Evolutionary conservation across 64 coral and sea anemone species (phyloP).

Genomic region (Montipora sp.): DNA sequence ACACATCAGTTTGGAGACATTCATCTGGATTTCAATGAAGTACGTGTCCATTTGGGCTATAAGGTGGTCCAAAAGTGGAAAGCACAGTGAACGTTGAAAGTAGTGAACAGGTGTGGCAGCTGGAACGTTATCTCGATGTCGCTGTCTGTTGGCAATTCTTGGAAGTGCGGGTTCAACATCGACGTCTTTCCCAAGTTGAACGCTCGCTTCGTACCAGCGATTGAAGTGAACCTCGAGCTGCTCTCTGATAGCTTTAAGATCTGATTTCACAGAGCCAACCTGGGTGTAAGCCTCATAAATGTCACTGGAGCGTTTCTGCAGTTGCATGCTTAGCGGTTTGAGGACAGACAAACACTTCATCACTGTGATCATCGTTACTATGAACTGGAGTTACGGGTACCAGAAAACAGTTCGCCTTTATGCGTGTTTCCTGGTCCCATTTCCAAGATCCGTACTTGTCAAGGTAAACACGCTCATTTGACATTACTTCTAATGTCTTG

Average conservation of each 20-base stretch:
- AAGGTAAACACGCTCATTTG: slow-evolving; percentile 30
- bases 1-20: slow-evolving; percentile 63
- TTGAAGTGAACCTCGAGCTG: slow-evolving; percentile 37
- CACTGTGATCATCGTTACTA: slow-evolving; percentile 56
- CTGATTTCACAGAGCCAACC: slow-evolving; percentile 42
- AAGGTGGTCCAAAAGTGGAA: slow-evolving; percentile 2
- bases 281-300: slow-evolving; percentile 54
- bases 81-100: neutral
- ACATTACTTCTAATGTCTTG: neutral
- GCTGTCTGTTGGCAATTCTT: slow-evolving; percentile 35
- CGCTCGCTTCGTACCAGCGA: slow-evolving; percentile 29
- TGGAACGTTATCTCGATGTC: slow-evolving; percentile 31
- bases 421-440: slow-evolving; percentile 53
- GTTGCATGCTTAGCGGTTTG: slow-evolving; percentile 45
- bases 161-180: slow-evolving; percentile 46
- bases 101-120: slow-evolving; percentile 24
- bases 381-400: slow-evolving; percentile 41
- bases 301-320: slow-evolving; percentile 61
- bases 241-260: slow-evolving; percentile 47
- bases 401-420: slow-evolving; percentile 29
- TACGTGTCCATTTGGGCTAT: slow-evolving; percentile 44
- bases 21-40: slow-evolving; percentile 59
- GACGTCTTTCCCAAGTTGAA: neutral
- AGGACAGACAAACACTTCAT: slow-evolving; percentile 58
- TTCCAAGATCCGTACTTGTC: slow-evolving; percentile 34